Conservation (phyloP, 2,888 invertebrate genomes). For the Teleogryllus oceanicus region DNA sequence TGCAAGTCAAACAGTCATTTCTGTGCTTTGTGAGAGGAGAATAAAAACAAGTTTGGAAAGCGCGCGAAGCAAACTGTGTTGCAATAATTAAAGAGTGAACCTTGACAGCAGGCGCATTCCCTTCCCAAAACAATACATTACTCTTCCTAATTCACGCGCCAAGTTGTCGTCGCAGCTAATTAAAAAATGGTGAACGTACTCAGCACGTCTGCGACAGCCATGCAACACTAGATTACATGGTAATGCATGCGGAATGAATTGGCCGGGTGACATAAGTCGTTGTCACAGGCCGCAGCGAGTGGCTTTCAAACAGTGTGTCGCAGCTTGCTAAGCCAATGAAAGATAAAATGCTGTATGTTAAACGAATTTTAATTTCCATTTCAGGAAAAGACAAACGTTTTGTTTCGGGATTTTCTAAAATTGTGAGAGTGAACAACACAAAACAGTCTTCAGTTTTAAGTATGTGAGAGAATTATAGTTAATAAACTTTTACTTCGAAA, state of each 20-base stretch:
- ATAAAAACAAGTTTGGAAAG: not conserved
- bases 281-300: not conserved
- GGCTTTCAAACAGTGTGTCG: no score
- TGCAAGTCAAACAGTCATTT: no score
- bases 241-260: conserved; percentile 9
- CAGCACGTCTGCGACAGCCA: not conserved
- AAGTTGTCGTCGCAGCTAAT: conserved; percentile 3
- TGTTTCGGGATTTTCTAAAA: no score
- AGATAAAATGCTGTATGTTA: no score
- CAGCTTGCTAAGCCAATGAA: no score
- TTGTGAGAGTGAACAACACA: no score
- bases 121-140: not conserved
- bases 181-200: conserved; percentile 18
- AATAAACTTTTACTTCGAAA: no score
- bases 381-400: no score
- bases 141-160: conserved; percentile 1
- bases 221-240: not conserved
- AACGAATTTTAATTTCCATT: no score
- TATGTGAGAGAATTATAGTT: no score
- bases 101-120: not conserved
- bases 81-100: not conserved
- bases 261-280: conserved; percentile 4
- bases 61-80: not conserved
- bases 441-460: no score
- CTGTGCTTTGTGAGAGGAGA: not conserved